Percentiles rank a stretch among this genome's conserved stretches.
Conservation (phyloP, 2,888 invertebrate species). For the Erebia aethiops region DNA sequence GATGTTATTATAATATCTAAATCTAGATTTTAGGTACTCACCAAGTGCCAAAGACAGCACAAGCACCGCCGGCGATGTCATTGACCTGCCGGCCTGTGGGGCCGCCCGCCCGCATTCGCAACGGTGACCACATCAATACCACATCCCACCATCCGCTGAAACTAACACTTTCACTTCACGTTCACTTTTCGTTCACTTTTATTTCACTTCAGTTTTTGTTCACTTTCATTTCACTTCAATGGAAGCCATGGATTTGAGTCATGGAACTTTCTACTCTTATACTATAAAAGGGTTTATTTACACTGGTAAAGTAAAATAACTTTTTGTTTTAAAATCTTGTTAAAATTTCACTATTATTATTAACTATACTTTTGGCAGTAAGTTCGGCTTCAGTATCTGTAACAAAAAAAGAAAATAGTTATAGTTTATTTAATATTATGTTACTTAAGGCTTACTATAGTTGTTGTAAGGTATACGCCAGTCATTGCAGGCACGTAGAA, state of each 20-base stretch:
- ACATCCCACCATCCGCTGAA: conserved; percentile 46
- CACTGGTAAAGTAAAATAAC: background rate
- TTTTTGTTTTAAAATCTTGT: background rate
- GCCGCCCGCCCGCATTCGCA: conserved; percentile 70
- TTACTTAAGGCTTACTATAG: too few relatives aligned
- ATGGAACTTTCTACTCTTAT: background rate
- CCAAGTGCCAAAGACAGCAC: conserved; percentile 72
- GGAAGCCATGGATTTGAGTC: conserved; percentile 4
- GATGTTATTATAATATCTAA: too few relatives aligned
- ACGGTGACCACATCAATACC: conserved; percentile 63
- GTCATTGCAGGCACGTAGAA: too few relatives aligned
- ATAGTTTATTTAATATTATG: background rate
- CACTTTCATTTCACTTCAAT: conserved; percentile 16
- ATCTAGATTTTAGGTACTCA: conserved; percentile 48
- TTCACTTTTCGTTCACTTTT: conserved; percentile 12
- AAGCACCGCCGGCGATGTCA: conserved; percentile 72
- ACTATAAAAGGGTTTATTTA: background rate
- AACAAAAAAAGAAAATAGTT: conserved; percentile 20
- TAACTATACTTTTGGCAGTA: background rate
- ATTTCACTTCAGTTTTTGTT: conserved; percentile 9
- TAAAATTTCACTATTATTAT: background rate
- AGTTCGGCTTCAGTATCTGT: conserved; percentile 21
- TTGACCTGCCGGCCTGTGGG: conserved; percentile 74
- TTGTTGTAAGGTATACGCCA: too few relatives aligned
- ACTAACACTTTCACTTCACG: conserved; percentile 24